These are phyloP conservation scores for Cynocephalus volans DNA, from an alignment of 2,113 vertebrate species.

Conservation along the genomic window DNA sequence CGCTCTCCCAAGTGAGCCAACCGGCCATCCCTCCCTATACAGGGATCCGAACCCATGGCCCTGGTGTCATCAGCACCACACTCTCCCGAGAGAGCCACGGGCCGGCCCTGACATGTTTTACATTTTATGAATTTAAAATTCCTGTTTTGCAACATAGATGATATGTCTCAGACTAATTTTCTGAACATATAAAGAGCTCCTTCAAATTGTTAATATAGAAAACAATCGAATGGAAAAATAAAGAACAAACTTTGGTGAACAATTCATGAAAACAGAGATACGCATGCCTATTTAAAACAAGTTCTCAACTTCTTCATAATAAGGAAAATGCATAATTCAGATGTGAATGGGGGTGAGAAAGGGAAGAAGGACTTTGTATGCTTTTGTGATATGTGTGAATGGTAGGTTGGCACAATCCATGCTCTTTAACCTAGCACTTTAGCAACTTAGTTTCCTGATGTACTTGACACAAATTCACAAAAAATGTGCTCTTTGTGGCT, in stretches of 20 bases:
- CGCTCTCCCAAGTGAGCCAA: no score
- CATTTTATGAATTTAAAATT: not conserved
- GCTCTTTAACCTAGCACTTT: not conserved
- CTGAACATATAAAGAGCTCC: constrained; percentile 26
- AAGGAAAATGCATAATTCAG: not conserved
- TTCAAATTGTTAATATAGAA: not conserved
- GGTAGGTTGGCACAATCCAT: fast-evolving
- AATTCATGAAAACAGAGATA: not conserved
- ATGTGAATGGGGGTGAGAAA: not conserved
- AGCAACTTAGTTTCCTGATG: not conserved
- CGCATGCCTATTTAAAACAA: not conserved
- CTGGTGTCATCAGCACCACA: no score
- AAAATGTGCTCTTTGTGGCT: not conserved
- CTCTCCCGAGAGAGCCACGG: no score
- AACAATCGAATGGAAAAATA: not conserved
- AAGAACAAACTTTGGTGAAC: not conserved
- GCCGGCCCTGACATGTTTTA: not conserved
- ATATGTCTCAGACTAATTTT: not conserved
- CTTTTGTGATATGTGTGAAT: fast-evolving
- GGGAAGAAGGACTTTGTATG: fast-evolving
- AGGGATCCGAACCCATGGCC: no score
- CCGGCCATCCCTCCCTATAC: no score
- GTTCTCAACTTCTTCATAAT: not conserved
- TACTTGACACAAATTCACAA: not conserved
- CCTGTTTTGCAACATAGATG: not conserved